Conservation (phyloP, 2,797 vertebrate genomes). For the Esox lucius region DNA sequence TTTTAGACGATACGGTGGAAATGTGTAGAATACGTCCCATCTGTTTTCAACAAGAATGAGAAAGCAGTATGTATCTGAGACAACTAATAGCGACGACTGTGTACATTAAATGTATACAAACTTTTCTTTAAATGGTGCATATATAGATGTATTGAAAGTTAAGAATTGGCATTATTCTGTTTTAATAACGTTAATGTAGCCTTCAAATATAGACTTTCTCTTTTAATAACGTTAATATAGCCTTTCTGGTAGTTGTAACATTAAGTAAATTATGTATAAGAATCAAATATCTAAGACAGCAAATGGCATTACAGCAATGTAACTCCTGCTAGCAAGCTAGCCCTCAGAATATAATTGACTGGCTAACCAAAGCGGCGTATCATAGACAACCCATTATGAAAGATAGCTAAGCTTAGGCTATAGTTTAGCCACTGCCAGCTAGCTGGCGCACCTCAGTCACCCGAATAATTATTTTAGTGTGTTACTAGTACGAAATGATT, state of each 20-base stretch:
- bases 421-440: not conserved
- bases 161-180: not conserved
- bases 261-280: not conserved
- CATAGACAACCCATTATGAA: not conserved
- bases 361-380: not conserved
- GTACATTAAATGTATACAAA: not conserved
- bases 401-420: not conserved
- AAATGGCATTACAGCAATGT: not conserved
- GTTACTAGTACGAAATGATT: not conserved
- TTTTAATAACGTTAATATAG: too few relatives aligned
- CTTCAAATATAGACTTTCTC: too few relatives aligned
- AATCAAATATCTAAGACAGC: not conserved
- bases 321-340: not conserved
- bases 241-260: not conserved
- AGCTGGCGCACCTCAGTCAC: not conserved
- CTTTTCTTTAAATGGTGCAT: not conserved
- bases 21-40: not conserved
- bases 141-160: not conserved
- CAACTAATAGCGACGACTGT: not conserved
- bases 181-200: not conserved
- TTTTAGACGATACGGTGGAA: not conserved
- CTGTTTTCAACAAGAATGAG: not conserved
- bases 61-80: not conserved
- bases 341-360: not conserved
- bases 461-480: not conserved